Evolutionary conservation across 2,888 invertebrate genomes (phyloP), one percentile per base, ranked within the genome.

Genomic region (Leucania comma): DNA sequence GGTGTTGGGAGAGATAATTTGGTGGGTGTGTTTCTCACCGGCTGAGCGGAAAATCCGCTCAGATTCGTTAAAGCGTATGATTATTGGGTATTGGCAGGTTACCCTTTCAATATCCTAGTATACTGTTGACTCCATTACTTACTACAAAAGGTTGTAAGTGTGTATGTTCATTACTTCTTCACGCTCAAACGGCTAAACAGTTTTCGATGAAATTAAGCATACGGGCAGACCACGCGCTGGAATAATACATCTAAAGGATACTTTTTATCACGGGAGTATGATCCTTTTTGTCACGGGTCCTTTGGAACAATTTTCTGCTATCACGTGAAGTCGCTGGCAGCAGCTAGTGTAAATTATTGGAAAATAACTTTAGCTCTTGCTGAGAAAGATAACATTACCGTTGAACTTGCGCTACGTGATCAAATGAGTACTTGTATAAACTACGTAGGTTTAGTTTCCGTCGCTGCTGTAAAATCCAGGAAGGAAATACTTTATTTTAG

Each of bases 1-100:
- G n/a, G n/a, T 51, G 50, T 42, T 64, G n/a, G 42, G 10, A 38
- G 73, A 56, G 29, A 17, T 42, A n/a, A 51, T 24, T 35, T 60
- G 26, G 14, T 26, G 20, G 12, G 22, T 12, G 24, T 51, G 12
- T 20, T 50, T n/a, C 5, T 29, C 20, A 26, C 1, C 35, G 22
- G 29, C 20, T 38, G 26, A 26, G 24, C 20, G 29, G 32, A 14
- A 62, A 63, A 56, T 42, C 17, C 42, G 10, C 29, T 20, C 20
- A 10, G 29, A 54, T 32, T 54, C 1, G n/a, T 20, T 3, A 20
- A 29, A 29, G 20, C 20, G 53, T 54, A 10, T 32, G 20, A 26
- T 29, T 32, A 56, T 22, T n/a, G 32, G 5, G n/a, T 17, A 42
- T 42, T 42, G 42, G 17, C 42, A 42, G 3, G 38, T 38, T 38